Base-by-base conservation (phyloP, 1,140 invertebrate genomes). In the Ips typographus region DNA sequence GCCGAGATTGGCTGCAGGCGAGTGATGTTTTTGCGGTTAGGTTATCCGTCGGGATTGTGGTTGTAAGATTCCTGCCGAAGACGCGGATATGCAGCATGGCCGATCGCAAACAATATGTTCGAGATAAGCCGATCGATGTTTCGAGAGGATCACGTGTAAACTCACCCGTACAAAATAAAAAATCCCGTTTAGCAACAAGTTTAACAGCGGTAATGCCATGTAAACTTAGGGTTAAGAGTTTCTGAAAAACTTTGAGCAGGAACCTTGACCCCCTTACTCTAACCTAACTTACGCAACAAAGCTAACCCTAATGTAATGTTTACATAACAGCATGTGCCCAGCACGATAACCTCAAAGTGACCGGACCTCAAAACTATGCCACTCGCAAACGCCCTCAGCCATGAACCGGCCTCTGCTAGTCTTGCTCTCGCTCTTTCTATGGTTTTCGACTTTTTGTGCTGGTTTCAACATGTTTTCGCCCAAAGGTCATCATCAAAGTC, bases 401-500 rank as follows among this genome's bases (percentile, higher is more conserved):
- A 56, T 56, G 53, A n/a, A 56, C n/a, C 53, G 7, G 37, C 22
- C n/a, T n/a, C 38, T 56, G 38, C 7, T 56, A 0, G n/a, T 39
- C 22, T 4, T 56, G 53, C 38, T 56, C n/a, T 56, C 53, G 53
- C 53, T 56, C 39, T 49, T 7, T 47, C 5, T 47, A 47, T 47
- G 44, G 44, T 22, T 49, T 1, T 49, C 44, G 7, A 6, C 44
- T 49, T 22, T 22, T 49, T 49, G 44, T 49, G 6, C 6, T 22
- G 7, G 44, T 22, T 49, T 8, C 3, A 49, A 49, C 44, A 49
- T 22, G 6, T 49, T 49, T 49, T 49, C 44, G 44, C 44, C 44
- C 57, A 59, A 59, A 41, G 57, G 8, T 40, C 57, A 59, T 36
- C 57, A 59, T 40, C 57, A 59, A 56, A 2, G 53, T 56, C 22